Evolutionary conservation across 53 echinoderm and acorn worm species (phyloP).

Genomic region (Holothuria scabra): DNA sequence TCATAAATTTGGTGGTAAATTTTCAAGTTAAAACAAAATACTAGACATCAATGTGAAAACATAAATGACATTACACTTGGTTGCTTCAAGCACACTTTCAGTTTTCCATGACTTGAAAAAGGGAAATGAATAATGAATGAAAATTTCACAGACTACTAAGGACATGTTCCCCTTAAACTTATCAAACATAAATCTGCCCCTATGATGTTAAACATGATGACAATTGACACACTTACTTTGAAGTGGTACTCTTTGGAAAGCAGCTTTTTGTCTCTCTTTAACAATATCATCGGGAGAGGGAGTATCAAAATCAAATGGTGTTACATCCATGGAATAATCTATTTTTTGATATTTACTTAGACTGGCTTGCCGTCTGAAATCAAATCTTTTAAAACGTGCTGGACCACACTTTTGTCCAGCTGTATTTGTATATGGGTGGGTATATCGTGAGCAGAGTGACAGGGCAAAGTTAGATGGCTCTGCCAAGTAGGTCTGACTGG

Average conservation of each 20-base stretch:
- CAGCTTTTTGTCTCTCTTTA: slow-evolving; percentile 63
- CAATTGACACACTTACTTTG: neutral
- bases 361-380: slow-evolving; percentile 27
- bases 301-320: slow-evolving; percentile 85
- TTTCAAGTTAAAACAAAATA: no score
- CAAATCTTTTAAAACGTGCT: neutral
- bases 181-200: no score
- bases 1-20: no score
- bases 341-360: slow-evolving; percentile 6
- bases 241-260: slow-evolving; percentile 56
- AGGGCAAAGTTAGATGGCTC: slow-evolving; percentile 29
- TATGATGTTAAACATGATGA: no score
- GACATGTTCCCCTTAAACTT: no score
- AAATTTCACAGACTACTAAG: no score
- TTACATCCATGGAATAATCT: slow-evolving; percentile 15
- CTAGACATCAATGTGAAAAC: no score
- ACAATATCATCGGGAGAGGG: slow-evolving; percentile 94
- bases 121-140: no score
- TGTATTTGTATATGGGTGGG: neutral
- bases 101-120: no score
- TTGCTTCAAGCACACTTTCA: no score
- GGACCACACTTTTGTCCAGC: neutral
- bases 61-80: no score
- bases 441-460: slow-evolving; percentile 5
- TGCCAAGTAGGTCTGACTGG: neutral